Evolutionary conservation across 2,797 vertebrate genomes (phyloP).

Genomic region (Alosa sapidissima): DNA sequence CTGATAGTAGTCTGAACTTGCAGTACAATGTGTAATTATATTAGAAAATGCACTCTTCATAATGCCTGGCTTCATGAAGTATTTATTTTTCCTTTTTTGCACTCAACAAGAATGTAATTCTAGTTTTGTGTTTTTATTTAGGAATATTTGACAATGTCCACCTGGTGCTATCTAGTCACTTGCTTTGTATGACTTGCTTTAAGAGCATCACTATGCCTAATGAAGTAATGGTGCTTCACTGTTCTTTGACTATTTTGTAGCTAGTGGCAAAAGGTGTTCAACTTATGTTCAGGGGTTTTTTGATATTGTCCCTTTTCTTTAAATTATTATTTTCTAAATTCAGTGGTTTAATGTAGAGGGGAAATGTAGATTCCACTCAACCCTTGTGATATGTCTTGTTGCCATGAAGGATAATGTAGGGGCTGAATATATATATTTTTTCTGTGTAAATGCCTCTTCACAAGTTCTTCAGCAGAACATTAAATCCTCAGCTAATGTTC

Average conservation of each 20-base stretch:
- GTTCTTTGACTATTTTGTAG: neutral
- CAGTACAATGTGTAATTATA: neutral
- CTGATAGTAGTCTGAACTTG: neutral
- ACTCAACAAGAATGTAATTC: constrained; percentile 19
- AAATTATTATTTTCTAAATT: constrained; percentile 16
- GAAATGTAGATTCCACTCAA: neutral
- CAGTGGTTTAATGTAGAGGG: neutral
- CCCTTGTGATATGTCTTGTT: neutral
- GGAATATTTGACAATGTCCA: neutral
- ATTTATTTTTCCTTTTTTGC: neutral
- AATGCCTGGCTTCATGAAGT: constrained; percentile 10
- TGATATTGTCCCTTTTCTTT: neutral
- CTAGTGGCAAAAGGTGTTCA: neutral
- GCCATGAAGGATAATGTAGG: neutral
- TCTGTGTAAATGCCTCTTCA: neutral
- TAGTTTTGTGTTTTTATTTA: constrained; percentile 1
- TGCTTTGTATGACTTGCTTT: neutral
- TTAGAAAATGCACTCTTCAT: neutral
- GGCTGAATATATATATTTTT: neutral
- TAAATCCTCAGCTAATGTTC: neutral
- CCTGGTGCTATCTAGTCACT: neutral
- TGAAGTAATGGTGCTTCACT: neutral
- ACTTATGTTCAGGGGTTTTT: neutral
- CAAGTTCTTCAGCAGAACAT: neutral
- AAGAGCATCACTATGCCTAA: neutral